Evolutionary conservation across 92 coral and sea anemone species (phyloP), one percentile per base, ranked within the genome.

Genomic region (Montipora capitata): DNA sequence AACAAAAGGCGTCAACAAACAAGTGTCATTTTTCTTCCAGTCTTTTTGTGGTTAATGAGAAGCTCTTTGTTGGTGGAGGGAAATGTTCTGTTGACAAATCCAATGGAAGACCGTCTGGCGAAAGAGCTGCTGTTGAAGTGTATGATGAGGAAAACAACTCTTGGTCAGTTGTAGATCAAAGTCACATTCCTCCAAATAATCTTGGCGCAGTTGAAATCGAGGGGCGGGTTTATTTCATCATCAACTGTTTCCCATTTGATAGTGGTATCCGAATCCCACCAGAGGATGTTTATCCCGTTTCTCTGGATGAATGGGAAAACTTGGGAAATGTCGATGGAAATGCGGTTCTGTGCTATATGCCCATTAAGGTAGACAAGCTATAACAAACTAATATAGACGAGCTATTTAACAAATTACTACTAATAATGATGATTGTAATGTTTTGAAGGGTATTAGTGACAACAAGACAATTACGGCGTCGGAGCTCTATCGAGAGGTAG

Each of bases 211-310:
- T 75, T 0, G 84, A 82, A 43, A 12, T 78, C 2, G 61, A 52
- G 10, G 83, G 72, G 39, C 66, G 66, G 41, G 92, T 88, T 13
- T 88, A 70, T 76, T 82, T 88, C 41, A n/a, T 88, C 83, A 57
- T 65, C 13, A 72, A 78, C 63, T 6, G 14, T 11, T 52, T 79
- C 56, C 83, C 77, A 72, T 0, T 74, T 15, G 88, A 88, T 57
- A 88, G 92, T 59, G 89, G 84, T 7, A 87, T 87, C 16, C 61
- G 82, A 82, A 82, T 82, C 52, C 65, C 92, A 42, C 92, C 88
- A 43, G 89, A 66, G n/a, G 83, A 88, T 43, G 70, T 74, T 20
- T 75, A 76, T 27, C 83, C 63, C 13, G 43, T 75, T 40, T 40
- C 61, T 42, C 72, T 88, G 40, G 5, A 15, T 1, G 80, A 78